Conservation (phyloP, 2,888 invertebrate genomes). For the Erebia ligea region DNA sequence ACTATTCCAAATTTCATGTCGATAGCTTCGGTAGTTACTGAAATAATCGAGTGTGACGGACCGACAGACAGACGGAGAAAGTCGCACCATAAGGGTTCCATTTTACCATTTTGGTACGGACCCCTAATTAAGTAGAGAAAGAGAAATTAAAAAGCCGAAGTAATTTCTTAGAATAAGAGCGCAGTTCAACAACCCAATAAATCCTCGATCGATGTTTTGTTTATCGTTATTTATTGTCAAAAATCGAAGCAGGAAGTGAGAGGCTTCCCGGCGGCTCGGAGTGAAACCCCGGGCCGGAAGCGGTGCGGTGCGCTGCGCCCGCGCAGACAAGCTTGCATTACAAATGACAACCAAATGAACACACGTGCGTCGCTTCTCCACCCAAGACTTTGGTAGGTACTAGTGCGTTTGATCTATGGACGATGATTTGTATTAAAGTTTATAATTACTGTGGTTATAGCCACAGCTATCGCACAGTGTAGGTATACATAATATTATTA, state of each 20-base stretch:
- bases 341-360: constrained; percentile 77
- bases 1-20: no score
- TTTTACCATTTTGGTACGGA: no score
- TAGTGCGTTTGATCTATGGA: constrained; percentile 13
- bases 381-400: background rate
- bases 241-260: constrained; percentile 77
- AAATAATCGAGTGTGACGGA: no score
- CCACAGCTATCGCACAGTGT: background rate
- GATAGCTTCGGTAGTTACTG: no score
- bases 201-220: constrained; percentile 48
- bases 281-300: constrained; percentile 75
- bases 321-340: constrained; percentile 69
- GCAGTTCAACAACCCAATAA: constrained; percentile 37
- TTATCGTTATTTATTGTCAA: constrained; percentile 70
- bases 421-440: background rate
- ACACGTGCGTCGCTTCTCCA: constrained; percentile 31
- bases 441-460: background rate
- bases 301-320: constrained; percentile 51
- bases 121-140: no score
- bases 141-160: background rate
- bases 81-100: no score
- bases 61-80: no score
- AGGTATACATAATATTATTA: no score
- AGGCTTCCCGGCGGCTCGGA: constrained; percentile 68
- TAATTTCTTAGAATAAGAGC: background rate